phyloP scores from a whole-genome alignment of 2,113 vertebrate species.

The Gracilinanus agilis region DNA sequence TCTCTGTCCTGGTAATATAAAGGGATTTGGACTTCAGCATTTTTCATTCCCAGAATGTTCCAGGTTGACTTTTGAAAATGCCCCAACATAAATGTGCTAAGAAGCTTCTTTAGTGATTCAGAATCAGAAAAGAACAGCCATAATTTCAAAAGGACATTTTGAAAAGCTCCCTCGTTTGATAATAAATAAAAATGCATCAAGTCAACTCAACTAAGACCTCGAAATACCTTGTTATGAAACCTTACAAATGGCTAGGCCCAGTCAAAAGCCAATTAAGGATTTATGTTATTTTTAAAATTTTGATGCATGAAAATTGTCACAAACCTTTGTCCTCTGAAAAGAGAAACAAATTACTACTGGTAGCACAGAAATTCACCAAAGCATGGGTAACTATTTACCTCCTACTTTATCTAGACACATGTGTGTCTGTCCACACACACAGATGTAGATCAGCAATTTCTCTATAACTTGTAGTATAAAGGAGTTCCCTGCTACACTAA shows the following conservation, averaged over 20 bases:
- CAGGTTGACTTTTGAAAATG: slow-evolving; percentile 65
- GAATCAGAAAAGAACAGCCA: slow-evolving; percentile 33
- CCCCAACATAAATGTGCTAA: slow-evolving; percentile 17
- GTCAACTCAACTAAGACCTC: neutral
- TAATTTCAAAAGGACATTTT: slow-evolving; percentile 49
- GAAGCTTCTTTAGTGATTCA: slow-evolving; percentile 34
- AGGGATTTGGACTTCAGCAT: slow-evolving; percentile 70
- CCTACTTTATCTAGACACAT: too few relatives aligned
- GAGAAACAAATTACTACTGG: neutral
- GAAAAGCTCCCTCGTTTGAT: neutral
- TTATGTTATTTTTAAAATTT: neutral
- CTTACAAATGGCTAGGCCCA: neutral
- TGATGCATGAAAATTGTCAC: neutral
- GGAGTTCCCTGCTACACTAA: neutral
- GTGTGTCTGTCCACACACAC: neutral
- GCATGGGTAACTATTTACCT: neutral
- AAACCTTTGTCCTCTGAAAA: neutral
- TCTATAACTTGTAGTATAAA: neutral
- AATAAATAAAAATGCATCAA: slow-evolving; percentile 7
- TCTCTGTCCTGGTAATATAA: slow-evolving; percentile 67
- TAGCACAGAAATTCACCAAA: neutral
- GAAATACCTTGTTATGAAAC: slow-evolving; percentile 12
- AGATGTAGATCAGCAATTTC: neutral
- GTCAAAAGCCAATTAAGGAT: slow-evolving; percentile 4
- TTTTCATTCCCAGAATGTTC: slow-evolving; percentile 73